phyloP scores from a whole-genome alignment of 2,113 vertebrate species.

The Apteryx mantelli region DNA sequence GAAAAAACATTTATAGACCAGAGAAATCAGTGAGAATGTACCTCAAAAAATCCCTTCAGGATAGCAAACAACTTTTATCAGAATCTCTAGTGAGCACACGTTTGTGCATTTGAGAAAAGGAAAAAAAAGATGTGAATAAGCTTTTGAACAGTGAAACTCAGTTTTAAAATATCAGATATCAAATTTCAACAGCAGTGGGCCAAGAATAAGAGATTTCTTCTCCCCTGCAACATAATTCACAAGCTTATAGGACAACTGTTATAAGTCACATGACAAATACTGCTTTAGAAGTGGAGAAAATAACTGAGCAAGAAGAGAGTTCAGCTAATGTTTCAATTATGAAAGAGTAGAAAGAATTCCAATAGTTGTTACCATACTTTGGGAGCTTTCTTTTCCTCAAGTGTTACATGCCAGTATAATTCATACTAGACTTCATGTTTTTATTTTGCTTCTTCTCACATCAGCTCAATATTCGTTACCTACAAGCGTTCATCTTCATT shows the following conservation, averaged over 20 bases:
- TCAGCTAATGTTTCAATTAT: background rate
- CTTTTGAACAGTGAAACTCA: background rate
- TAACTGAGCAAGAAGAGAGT: background rate
- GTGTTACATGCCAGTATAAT: background rate
- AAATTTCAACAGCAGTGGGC: background rate
- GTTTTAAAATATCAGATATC: background rate
- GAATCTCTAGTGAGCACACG: background rate
- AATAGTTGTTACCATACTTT: background rate
- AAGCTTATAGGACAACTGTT: background rate
- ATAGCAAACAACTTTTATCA: background rate
- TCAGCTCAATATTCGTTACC: background rate
- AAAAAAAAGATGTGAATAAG: background rate
- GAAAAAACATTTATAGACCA: background rate
- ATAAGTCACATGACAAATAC: background rate
- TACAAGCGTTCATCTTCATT: background rate
- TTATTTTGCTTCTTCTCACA: background rate
- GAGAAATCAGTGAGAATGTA: background rate
- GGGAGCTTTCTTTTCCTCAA: background rate
- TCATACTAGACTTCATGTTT: background rate
- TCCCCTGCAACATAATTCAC: background rate
- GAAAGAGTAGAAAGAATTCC: background rate
- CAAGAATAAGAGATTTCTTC: background rate
- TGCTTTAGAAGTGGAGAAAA: background rate
- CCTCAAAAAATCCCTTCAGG: background rate
- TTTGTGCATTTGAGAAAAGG: background rate